A percentile compares a stretch with the other conserved stretches of the same genome.
Evolutionary conservation across 2,113 vertebrate species (phyloP).

Genomic region (Corythaeola cristata): DNA sequence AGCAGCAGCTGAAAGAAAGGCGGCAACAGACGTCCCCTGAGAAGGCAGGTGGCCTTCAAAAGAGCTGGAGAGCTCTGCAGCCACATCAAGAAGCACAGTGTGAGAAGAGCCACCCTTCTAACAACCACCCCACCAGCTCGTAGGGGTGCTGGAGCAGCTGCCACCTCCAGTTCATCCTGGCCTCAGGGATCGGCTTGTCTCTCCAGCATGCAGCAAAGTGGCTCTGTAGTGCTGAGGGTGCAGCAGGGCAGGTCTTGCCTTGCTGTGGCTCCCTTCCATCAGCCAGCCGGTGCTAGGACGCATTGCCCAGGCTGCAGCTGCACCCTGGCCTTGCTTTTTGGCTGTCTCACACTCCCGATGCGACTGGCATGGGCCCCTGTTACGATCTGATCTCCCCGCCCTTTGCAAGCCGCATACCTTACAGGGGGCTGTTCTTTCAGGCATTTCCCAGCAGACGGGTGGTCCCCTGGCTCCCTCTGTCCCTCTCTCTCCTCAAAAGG

Average conservation of each 20-base stretch:
- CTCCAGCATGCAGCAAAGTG: fast-evolving
- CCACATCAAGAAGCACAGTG: not conserved
- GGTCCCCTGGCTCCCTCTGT: not conserved
- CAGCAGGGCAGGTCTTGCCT: not conserved
- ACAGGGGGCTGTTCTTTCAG: not conserved
- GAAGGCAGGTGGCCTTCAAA: not conserved
- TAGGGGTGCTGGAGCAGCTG: not conserved
- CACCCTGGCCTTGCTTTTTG: not conserved
- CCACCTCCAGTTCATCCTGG: not conserved
- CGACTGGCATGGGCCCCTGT: not conserved
- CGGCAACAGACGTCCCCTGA: not conserved
- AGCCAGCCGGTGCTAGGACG: fast-evolving
- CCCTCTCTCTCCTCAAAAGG: not conserved
- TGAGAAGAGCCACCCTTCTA: not conserved
- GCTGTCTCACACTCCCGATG: not conserved
- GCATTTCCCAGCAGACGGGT: not conserved
- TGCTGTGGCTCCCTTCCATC: not conserved
- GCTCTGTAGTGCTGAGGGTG: not conserved
- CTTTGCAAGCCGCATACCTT: not conserved
- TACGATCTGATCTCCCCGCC: not conserved
- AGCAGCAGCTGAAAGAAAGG: not conserved
- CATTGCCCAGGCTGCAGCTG: not conserved
- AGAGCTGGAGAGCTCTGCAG: not conserved
- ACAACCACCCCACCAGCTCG: fast-evolving
- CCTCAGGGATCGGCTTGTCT: not conserved